A percentile compares a stretch with the other conserved stretches of the same genome.
Evolutionary conservation across 1,140 invertebrate species (phyloP).

Genomic region (Zaprionus capensis): DNA sequence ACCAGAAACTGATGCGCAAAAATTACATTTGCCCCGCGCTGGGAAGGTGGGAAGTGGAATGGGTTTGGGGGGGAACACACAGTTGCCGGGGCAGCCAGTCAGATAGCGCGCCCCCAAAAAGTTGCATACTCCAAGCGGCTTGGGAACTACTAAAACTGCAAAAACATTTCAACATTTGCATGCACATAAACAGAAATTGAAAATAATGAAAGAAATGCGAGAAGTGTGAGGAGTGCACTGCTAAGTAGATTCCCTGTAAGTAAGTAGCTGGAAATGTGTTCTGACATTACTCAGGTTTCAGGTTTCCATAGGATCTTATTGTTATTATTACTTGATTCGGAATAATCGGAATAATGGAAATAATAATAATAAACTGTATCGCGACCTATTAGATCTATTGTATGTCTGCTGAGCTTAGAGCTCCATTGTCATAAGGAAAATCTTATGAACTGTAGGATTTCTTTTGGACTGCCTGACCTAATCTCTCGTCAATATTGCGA

Average conservation of each 20-base stretch:
- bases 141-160: slow-evolving; percentile 11
- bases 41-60: neutral
- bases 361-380: too few species aligned
- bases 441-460: too few species aligned
- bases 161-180: slow-evolving; percentile 51
- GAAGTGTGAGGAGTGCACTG: neutral
- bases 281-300: too few species aligned
- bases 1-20: slow-evolving; percentile 68
- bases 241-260: neutral
- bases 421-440: too few species aligned
- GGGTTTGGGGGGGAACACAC: neutral
- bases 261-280: neutral
- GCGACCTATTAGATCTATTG: too few species aligned
- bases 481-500: too few species aligned
- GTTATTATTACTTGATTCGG: neutral
- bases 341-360: too few species aligned
- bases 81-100: neutral
- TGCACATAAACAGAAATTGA: slow-evolving; percentile 23
- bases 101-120: slow-evolving; percentile 20
- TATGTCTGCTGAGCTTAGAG: too few species aligned
- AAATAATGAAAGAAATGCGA: neutral
- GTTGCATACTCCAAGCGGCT: slow-evolving; percentile 4
- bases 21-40: slow-evolving; percentile 41
- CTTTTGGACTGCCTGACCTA: too few species aligned
- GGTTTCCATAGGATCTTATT: neutral